Evolutionary conservation across 2,797 vertebrate species (phyloP).

Genomic region (Platalea minor): DNA sequence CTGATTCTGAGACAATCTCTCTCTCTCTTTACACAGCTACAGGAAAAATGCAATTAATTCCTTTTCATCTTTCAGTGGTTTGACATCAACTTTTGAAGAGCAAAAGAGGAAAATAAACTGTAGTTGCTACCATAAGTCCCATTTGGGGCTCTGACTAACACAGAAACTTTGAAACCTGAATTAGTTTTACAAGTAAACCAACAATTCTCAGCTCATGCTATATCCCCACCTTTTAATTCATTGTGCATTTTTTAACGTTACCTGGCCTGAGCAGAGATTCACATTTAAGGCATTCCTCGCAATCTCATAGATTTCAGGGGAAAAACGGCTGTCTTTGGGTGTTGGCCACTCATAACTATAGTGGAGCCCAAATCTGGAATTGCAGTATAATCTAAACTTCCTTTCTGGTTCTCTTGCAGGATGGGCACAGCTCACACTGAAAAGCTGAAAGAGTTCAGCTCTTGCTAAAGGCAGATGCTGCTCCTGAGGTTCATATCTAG

Average conservation of each 20-base stretch:
- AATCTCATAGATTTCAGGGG: not conserved
- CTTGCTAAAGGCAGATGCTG: not conserved
- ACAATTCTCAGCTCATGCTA: rapidly evolving
- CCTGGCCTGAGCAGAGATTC: not conserved
- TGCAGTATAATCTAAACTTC: not conserved
- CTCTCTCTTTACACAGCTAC: not conserved
- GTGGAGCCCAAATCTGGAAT: not conserved
- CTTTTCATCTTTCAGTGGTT: not conserved
- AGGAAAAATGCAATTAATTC: not conserved
- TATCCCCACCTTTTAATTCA: not conserved
- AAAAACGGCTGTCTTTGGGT: not conserved
- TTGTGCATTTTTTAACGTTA: not conserved
- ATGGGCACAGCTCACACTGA: not conserved
- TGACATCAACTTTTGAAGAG: not conserved
- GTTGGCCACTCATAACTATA: not conserved
- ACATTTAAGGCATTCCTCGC: not conserved
- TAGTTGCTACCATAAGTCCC: not conserved
- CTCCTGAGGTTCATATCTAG: not conserved
- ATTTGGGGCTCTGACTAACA: not conserved
- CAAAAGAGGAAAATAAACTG: not conserved
- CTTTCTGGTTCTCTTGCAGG: not conserved
- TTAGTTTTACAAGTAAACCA: not conserved
- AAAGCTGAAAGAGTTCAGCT: not conserved
- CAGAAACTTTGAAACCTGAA: not conserved
- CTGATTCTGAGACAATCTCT: not conserved